These are phyloP conservation scores for Tachystola acroxantha DNA, from an alignment of 2,888 invertebrate species.

Conservation along the genomic window DNA sequence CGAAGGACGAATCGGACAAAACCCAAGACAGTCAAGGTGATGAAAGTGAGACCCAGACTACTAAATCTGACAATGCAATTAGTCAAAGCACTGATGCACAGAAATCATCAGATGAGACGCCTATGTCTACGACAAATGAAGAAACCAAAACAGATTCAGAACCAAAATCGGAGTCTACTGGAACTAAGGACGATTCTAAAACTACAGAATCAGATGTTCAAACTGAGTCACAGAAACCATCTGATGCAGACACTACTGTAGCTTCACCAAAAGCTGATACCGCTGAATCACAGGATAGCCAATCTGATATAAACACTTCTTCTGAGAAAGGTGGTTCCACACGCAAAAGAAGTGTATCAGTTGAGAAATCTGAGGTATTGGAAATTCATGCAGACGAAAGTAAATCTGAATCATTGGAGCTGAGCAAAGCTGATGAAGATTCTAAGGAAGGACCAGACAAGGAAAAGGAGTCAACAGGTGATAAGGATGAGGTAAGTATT, in stretches of 20 bases:
- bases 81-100: slow-evolving; percentile 31
- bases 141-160: slow-evolving; percentile 29
- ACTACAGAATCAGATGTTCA: slow-evolving; percentile 18
- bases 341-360: slow-evolving; percentile 37
- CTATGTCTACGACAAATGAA: slow-evolving; percentile 53
- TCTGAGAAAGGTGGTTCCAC: slow-evolving; percentile 15
- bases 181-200: slow-evolving; percentile 19
- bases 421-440: slow-evolving; percentile 33
- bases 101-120: slow-evolving; percentile 28
- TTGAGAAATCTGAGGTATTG: slow-evolving; percentile 58
- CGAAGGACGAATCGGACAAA: slow-evolving; percentile 53
- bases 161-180: slow-evolving; percentile 17
- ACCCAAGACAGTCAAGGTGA: slow-evolving; percentile 49
- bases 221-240: slow-evolving; percentile 19
- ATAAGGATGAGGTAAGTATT: slow-evolving; percentile 61
- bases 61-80: slow-evolving; percentile 29
- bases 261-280: slow-evolving; percentile 36
- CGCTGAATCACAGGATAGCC: slow-evolving; percentile 24
- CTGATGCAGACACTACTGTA: slow-evolving; percentile 49
- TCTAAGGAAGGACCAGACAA: slow-evolving; percentile 19
- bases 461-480: slow-evolving; percentile 19
- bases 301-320: slow-evolving; percentile 5
- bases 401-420: slow-evolving; percentile 48
- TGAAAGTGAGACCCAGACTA: slow-evolving; percentile 27
- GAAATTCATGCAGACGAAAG: slow-evolving; percentile 59